A percentile compares a stretch with the other conserved stretches of the same genome.
phyloP scores from a whole-genome alignment of 2,113 vertebrate species.

The Petrocephalus microphthalmus region DNA sequence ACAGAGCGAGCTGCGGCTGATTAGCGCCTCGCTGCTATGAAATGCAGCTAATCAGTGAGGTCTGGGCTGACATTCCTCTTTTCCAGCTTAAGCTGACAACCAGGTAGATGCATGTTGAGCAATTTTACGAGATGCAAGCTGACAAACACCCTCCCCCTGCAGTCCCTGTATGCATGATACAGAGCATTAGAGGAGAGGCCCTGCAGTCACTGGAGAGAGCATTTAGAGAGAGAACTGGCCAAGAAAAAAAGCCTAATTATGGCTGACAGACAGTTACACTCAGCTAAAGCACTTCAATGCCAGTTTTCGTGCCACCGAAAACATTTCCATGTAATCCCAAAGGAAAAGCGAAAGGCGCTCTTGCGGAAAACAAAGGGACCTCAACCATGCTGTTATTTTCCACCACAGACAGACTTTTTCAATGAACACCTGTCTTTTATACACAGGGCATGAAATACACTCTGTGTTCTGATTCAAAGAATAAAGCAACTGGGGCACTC shows the following conservation, averaged over 20 bases:
- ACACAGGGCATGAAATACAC: neutral
- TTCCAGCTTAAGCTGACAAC: conserved; percentile 18
- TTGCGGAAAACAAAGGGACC: conserved; percentile 5
- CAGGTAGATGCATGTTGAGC: neutral
- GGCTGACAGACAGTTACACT: neutral
- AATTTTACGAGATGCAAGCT: neutral
- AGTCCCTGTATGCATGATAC: neutral
- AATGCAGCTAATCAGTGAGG: neutral
- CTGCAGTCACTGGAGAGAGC: neutral
- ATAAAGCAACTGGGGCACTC: neutral
- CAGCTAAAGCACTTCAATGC: neutral
- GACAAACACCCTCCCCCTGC: neutral
- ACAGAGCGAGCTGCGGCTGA: conserved; percentile 8
- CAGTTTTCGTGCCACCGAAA: neutral
- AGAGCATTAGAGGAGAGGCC: neutral
- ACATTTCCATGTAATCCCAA: neutral
- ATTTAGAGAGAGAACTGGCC: neutral
- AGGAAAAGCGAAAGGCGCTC: neutral
- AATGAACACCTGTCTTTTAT: conserved; percentile 1
- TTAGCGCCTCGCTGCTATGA: conserved; percentile 4
- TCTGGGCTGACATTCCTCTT: neutral
- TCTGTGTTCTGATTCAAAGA: neutral
- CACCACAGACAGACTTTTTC: neutral
- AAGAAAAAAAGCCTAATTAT: conserved; percentile 5
- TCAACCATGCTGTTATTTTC: neutral